Evolutionary conservation across 2,888 invertebrate species (phyloP), one percentile per base, ranked within the genome.

Genomic region (Yponomeuta cagnagella): DNA sequence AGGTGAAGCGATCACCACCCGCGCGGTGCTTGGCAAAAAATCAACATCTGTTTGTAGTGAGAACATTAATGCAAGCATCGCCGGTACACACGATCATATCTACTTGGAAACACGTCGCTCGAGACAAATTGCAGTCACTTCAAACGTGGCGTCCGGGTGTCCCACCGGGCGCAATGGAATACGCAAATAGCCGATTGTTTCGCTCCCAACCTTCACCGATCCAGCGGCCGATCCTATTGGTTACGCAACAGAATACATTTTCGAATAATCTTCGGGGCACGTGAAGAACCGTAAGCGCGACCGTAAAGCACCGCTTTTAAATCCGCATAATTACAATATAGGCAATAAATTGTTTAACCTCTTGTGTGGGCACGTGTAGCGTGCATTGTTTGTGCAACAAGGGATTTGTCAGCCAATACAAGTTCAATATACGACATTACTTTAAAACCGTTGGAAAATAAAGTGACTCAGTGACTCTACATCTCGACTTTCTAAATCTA

Each of bases 91-190:
- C 84, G 90, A 90, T 90, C 85, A 90, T 91, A 90, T 90, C 90
- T 87, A 84, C 84, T 86, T 86, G 86, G 52, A 86, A 85, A 85
- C 83, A 86, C 83, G 87, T 88, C 88, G 84, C 78, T 74, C 75
- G 80, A 86, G 90, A 90, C 91, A 91, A 91, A 91, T 91, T 90
- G 90, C 84, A 85, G 79, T 88, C 88, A 85, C 88, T 85, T 88
- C 86, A 87, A 87, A 87, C 83, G 83, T 84, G 83, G 83, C 84
- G 83, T 81, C 82, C 78, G 79, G 76, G 75, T 78, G 78, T 82
- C 83, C 82, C 81, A 78, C 75, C 79, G 80, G 52, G 78, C 78
- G 81, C 82, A 77, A 75, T 78, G 80, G 85, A 85, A 86, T 86
- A 83, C 85, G 80, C 84, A 85, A 87, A 86, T 82, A 82, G 81